Percentiles rank a stretch among this genome's conserved stretches.
These are phyloP conservation scores for Lutraria lutraria DNA, from an alignment of 2,888 invertebrate genomes.

Conservation along the genomic window DNA sequence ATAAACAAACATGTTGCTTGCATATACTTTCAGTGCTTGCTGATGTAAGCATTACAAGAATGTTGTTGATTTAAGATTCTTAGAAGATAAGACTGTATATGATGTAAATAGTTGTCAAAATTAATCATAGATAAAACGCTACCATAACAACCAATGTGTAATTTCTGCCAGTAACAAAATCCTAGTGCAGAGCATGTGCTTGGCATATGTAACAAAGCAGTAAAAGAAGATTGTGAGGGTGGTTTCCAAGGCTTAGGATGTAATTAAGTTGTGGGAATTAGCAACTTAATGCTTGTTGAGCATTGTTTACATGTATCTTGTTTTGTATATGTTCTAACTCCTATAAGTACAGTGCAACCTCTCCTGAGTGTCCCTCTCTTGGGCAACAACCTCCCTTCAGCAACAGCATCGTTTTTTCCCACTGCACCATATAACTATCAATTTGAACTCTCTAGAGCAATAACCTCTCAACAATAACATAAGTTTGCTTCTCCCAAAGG, in stretches of 20 bases:
- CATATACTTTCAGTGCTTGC: not conserved
- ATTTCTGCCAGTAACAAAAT: not conserved
- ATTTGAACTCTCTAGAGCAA: no score
- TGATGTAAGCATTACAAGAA: not conserved
- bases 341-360: no score
- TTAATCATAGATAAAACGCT: not conserved
- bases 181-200: not conserved
- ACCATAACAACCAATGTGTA: not conserved
- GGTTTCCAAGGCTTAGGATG: not conserved
- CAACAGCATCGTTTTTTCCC: no score
- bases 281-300: no score
- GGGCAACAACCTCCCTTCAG: no score
- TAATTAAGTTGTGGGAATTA: no score
- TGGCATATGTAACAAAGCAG: not conserved
- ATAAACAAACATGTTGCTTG: not conserved
- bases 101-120: constrained; percentile 9
- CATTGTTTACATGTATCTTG: no score
- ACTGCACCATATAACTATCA: no score
- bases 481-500: no score
- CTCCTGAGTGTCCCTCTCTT: no score
- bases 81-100: not conserved
- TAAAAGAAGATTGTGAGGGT: not conserved
- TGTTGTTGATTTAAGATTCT: constrained; percentile 17
- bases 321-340: no score
- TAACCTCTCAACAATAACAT: no score